A percentile compares a stretch with the other conserved stretches of the same genome.
These are phyloP conservation scores for Hexactinellida sp. DNA, from an alignment of 37 sponge, comb jelly and placozoan genomes.

Conservation along the genomic window DNA sequence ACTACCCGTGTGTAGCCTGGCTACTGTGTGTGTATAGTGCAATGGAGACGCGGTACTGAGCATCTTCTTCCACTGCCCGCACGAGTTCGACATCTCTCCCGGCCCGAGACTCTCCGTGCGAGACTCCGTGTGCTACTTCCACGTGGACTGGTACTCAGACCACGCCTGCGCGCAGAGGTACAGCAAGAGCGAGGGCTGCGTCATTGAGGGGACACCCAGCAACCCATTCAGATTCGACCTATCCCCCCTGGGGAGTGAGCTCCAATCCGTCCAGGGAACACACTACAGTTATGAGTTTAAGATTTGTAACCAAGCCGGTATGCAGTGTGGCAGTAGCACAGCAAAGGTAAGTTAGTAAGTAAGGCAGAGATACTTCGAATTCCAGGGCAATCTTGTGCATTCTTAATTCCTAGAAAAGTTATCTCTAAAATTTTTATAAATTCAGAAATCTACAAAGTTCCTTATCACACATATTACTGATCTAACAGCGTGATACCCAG, in stretches of 20 bases:
- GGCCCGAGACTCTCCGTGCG: neutral
- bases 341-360: neutral
- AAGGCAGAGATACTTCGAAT: too few relatives aligned
- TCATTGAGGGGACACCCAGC: neutral
- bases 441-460: too few relatives aligned
- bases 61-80: neutral
- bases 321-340: neutral
- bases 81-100: constrained; percentile 7
- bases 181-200: neutral
- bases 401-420: neutral
- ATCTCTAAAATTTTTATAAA: neutral
- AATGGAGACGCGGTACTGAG: neutral
- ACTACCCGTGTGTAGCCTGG: neutral
- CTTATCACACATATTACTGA: too few relatives aligned
- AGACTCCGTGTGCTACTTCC: constrained; percentile 9
- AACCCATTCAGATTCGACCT: neutral
- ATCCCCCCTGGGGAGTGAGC: neutral
- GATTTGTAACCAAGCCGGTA: neutral
- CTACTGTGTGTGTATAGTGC: neutral
- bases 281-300: neutral
- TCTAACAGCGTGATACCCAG: too few relatives aligned
- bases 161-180: neutral
- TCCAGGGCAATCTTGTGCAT: too few relatives aligned
- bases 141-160: constrained; percentile 1
- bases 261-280: neutral